Evolutionary conservation across 2,113 vertebrate genomes (phyloP), one percentile per base, ranked within the genome.

Genomic region (Eleginops maclovinus): DNA sequence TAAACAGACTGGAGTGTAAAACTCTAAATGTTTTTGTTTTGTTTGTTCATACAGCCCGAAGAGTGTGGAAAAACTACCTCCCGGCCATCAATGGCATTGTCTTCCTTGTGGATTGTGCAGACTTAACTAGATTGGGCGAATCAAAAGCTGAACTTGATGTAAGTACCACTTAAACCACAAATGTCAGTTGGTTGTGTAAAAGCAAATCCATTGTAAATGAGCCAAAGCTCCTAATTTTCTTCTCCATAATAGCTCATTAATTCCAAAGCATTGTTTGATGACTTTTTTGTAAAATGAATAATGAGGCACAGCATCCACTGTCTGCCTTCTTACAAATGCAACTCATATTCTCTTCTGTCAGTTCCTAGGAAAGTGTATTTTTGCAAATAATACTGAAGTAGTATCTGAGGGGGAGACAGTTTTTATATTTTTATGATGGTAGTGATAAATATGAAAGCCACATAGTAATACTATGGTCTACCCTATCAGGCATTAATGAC

Each of bases 41-140:
- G 88, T 78, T 22, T 19, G 6, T 82, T 51, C 63, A n/a, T 4
- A 28, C 75, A 99, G 98, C 97, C 89, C 97, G 98, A 89, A 96
- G 98, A 93, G 97, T 99, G 51, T 99, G 98, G 98, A 99, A 99
- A 93, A 99, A 99, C 94, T 99, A 99, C 92, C 96, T 99, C 93
- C 98, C 97, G 72, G 98, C 98, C 74, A 99, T 99, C 77, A 99
- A 99, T 70, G 98, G 97, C 83, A 97, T 99, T 59, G 98, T 99
- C 72, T 99, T 99, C 94, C 94, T 99, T 60, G 97, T 99, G 94
- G 98, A 99, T 90, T 99, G 98, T 93, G 95, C 97, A 77, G 98
- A 99, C 89, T 72, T 79, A 0, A 55, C 28, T n/a, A 95, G 98
- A 81, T 90, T 99, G 93, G 84, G 75, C 7, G 98, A 99, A 95